phyloP scores from a whole-genome alignment of 2,888 invertebrate species.

The Lottia gigantea region DNA sequence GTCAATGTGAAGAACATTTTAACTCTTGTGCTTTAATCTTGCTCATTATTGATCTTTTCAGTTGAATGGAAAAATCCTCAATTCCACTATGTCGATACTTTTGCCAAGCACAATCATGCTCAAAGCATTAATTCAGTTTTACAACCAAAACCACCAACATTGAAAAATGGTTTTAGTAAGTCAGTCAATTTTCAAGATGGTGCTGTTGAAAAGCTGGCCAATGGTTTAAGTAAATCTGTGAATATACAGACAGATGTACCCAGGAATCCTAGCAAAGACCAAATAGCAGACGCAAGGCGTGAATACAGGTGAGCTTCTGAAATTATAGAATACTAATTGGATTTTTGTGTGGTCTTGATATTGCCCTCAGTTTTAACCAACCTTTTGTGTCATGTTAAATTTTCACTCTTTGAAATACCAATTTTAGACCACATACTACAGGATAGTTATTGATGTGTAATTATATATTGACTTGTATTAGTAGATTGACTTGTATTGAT shows the following conservation, averaged over 20 bases:
- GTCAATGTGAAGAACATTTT: no score
- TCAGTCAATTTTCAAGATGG: not conserved
- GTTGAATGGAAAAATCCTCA: conserved; percentile 56
- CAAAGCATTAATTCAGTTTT: conserved; percentile 48
- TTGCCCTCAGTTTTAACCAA: no score
- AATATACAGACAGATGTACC: conserved; percentile 12
- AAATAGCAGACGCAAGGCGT: conserved; percentile 46
- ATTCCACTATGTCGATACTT: conserved; percentile 56
- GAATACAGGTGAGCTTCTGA: conserved; percentile 44
- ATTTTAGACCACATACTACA: no score
- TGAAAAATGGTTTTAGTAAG: not conserved
- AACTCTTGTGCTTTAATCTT: no score
- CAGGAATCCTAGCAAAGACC: conserved; percentile 43
- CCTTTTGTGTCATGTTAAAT: no score
- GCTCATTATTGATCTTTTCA: conserved; percentile 22
- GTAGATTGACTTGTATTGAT: no score
- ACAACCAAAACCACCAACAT: conserved; percentile 40
- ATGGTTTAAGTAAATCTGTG: not conserved
- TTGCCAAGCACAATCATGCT: conserved; percentile 49
- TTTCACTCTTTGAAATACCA: no score
- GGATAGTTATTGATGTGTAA: no score
- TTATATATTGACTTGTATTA: no score
- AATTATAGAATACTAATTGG: no score
- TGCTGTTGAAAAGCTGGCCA: conserved; percentile 22
- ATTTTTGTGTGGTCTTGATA: no score